Base-by-base conservation (phyloP, 2,888 invertebrate species). In the Torymus tubicola region DNA sequence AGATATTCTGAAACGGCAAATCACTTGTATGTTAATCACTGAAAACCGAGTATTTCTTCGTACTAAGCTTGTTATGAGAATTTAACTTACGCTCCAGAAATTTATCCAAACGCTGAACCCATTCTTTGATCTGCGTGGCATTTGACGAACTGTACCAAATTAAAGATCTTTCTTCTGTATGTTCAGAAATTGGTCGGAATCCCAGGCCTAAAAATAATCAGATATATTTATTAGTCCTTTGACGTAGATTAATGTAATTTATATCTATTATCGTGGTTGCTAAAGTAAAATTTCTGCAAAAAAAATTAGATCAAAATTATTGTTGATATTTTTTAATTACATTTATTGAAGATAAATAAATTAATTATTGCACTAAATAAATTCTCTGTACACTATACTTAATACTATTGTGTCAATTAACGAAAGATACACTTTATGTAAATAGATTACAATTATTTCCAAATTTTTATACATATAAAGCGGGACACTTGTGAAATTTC, bases 71-170 rank as follows among this genome's bases (percentile, higher is more conserved):
- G n/a, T 10, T 12, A 24, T 53, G 55, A 16, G 14, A 53, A 61
- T 53, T 4, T 31, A 71, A 83, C 84, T 82, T 82, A 95, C 95
- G 90, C 85, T 91, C 85, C 12, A 95, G 87, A 87, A 94, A 95
- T 0, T 90, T 87, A 83, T 94, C 91, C 11, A 94, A 83, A 18
- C 92, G 85, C 0, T 88, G 84, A 8, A 92, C 91, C 94, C 94
- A 95, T 82, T 91, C 92, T 1, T 91, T 82, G 0, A 92, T 89
- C 69, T 93, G 92, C 0, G 91, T 91, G 0, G 87, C 83, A 83
- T 94, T 93, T 57, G 91, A 91, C 2, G 92, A 90, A 83, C 92
- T 91, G 84, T 93, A 94, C 91, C 92, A 92, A 84, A 95, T 93
- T 0, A 95, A 89, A 0, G 95, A 93, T 11, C 93, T 93, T 71